Base-by-base conservation (phyloP, 2,113 vertebrate species). In the Notarius quadriscutis region DNA sequence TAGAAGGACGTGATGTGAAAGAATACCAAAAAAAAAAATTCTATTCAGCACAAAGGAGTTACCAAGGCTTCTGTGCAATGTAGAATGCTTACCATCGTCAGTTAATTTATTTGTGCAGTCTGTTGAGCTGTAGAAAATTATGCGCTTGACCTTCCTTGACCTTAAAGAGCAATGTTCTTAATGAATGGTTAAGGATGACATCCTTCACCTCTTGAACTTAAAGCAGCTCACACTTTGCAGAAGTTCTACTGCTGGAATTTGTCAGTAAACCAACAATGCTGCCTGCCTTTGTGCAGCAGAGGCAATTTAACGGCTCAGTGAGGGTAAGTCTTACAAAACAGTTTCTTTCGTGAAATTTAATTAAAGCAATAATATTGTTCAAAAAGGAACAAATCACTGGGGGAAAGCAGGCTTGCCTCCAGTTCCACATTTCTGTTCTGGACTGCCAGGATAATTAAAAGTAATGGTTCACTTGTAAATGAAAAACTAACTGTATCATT, bases 231-330 rank as follows among this genome's bases (percentile, higher is more conserved):
- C 81, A 79, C 58, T 83, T 87, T 86, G 87, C 84, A 83, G 74
- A 69, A 72, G 71, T 51, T 48, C 30, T 74, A 60, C 86, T 87
- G 63, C 79, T 74, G 79, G 62, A 85, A 55, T 80, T 87, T 69
- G 84, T 51, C 72, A 77, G 30, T 77, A 85, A 80, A 83, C n/a
- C 87, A 82, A 90, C 88, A 60, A 88, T 88, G 79, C 86, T 62
- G 58, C 15, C 87, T 69, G 89, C 82, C 90, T 91, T 90, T 93
- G 91, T 92, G 88, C 85, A 83, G 87, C 89, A 89, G 90, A 94
- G 87, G 91, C 92, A 94, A 94, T 94, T 95, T 94, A 93, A 92
- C 91, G 92, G 92, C 92, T 94, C 93, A 94, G 86, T 94, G 93
- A 93, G 90, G 93, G 93, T 91, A 91, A 87, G 84, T 90, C 83